Base-by-base conservation (phyloP, 2,888 invertebrate species). In the Melanostoma scalare region DNA sequence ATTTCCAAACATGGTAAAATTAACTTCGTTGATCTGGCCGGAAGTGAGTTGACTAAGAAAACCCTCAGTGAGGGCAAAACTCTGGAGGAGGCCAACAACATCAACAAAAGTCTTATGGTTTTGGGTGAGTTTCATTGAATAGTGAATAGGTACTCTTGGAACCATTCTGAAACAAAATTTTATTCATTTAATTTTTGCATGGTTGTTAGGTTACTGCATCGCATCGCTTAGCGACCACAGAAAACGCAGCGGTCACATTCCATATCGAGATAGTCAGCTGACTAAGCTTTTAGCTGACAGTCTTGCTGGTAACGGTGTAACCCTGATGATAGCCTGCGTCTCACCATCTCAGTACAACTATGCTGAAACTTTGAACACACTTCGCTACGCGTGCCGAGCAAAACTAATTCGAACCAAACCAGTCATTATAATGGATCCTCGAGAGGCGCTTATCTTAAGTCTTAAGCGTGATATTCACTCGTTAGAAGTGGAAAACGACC, bases 31-130 rank as follows among this genome's bases (percentile, higher is more conserved):
- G 98, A 98, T 91, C 92, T 98, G 78, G 98, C 98, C 0, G 98
- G 98, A n/a, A 98, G 97, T 88, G 98, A 98, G 92, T 96, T 98
- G 94, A 97, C 98, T 3, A 98, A 97, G 89, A 96, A 96, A 90
- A 98, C 96, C 0, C 94, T 95, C 87, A 96, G 96, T 89, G 96
- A 95, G 88, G 97, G 96, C 61, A 97, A 95, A 91, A 97, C 96
- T 0, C 91, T 98, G 85, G 96, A 97, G 89, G 98, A 98, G 89
- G 98, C 98, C 0, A 98, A 98, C 89, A 98, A 98, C 90, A 98
- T 98, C 86, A 98, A 98, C 90, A 96, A 97, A 90, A 98, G 98
- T 89, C 93, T 98, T 0, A 96, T 98, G 95, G 98, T 98, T 4
- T 92, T 98, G 87, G 98, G 97, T 96, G 89, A 92, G 86, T 63